Percentiles rank a stretch among this genome's conserved stretches.
phyloP scores from a whole-genome alignment of 2,888 invertebrate genomes.

The Spialia ferax region DNA sequence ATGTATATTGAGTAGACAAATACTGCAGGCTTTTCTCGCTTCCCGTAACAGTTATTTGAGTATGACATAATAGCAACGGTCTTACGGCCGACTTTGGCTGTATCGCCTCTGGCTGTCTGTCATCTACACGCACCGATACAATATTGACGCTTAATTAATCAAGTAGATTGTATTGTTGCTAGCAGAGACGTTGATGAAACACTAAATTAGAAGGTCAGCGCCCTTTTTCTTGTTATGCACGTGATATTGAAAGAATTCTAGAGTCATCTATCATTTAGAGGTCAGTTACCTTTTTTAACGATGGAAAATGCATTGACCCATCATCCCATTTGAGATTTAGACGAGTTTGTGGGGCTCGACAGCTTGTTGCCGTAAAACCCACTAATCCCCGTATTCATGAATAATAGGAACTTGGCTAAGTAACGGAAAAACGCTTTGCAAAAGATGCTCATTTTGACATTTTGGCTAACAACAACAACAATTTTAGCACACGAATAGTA shows the following conservation, averaged over 20 bases:
- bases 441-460: too few relatives aligned
- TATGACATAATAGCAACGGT: not conserved
- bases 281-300: too few relatives aligned
- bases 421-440: too few relatives aligned
- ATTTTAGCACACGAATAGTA: too few relatives aligned
- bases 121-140: not conserved
- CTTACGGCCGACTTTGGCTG: not conserved
- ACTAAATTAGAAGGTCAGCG: conserved; percentile 20
- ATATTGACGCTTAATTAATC: conserved; percentile 23
- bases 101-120: not conserved
- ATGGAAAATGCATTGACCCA: too few relatives aligned
- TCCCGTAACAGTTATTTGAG: not conserved
- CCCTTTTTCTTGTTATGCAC: conserved; percentile 9
- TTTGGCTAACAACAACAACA: too few relatives aligned
- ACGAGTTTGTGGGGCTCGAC: too few relatives aligned
- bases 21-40: not conserved
- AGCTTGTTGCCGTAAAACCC: too few relatives aligned
- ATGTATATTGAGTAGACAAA: too few relatives aligned
- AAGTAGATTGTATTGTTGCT: conserved; percentile 19
- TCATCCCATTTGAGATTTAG: too few relatives aligned
- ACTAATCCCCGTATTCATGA: too few relatives aligned
- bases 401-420: too few relatives aligned
- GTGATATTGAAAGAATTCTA: conserved; percentile 6
- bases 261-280: conserved; percentile 7
- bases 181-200: conserved; percentile 17